A percentile compares a stretch with the other conserved stretches of the same genome.
Evolutionary conservation across 2,113 vertebrate genomes (phyloP).

Genomic region (Arvicanthis niloticus): DNA sequence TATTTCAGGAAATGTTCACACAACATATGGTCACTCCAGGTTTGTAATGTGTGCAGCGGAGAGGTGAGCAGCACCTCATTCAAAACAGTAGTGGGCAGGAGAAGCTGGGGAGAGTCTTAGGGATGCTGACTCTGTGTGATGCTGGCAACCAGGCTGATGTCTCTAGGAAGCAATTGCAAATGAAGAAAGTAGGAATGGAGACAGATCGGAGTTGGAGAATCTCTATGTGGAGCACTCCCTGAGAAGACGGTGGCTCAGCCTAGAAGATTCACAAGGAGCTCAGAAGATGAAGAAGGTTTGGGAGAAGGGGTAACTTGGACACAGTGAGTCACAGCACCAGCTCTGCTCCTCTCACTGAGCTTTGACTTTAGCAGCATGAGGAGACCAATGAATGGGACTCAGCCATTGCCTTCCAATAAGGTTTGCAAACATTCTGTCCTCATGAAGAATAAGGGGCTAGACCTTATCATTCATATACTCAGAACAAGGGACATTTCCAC

Average conservation of each 20-base stretch:
- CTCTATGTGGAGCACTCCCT: background rate
- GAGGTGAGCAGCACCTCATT: background rate
- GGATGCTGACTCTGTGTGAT: background rate
- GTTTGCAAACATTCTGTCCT: background rate
- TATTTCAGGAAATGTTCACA: background rate
- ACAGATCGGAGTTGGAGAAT: background rate
- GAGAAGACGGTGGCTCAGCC: background rate
- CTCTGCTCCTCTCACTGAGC: background rate
- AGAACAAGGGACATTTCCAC: slow-evolving; percentile 6
- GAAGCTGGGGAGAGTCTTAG: background rate
- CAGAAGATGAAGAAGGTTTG: background rate
- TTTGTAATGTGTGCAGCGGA: background rate
- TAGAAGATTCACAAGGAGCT: background rate
- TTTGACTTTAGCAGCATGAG: fast-evolving
- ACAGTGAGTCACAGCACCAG: too few relatives aligned
- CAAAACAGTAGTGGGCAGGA: background rate
- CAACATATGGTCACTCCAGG: too few relatives aligned
- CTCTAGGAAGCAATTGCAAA: background rate
- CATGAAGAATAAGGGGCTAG: slow-evolving; percentile 35
- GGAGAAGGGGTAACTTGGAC: fast-evolving
- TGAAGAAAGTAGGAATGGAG: background rate
- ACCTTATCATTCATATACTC: slow-evolving; percentile 15
- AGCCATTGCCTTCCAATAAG: background rate
- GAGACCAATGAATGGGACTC: background rate
- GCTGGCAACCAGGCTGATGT: too few relatives aligned